phyloP scores from a whole-genome alignment of 1,140 invertebrate species.

The Pseudomyrmex dendroicus region DNA sequence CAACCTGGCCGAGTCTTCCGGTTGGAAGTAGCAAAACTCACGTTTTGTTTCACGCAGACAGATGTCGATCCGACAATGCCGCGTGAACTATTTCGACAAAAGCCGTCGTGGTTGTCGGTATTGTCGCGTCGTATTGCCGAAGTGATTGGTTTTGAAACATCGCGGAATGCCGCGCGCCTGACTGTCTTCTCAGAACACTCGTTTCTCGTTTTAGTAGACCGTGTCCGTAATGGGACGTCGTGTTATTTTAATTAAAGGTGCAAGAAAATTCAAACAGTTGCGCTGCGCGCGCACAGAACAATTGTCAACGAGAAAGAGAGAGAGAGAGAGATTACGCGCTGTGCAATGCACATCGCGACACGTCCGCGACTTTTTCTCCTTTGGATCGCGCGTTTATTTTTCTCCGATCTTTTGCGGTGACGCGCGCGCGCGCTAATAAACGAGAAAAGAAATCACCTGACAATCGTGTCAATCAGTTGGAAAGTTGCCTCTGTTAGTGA shows the following conservation, averaged over 20 bases:
- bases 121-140: background rate
- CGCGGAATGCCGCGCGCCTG: constrained; percentile 1
- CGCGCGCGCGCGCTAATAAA: constrained; percentile 4
- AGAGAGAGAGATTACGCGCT: constrained; percentile 15
- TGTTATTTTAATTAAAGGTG: constrained; percentile 54
- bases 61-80: constrained; percentile 25
- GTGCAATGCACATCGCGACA: constrained; percentile 5
- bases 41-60: constrained; percentile 16
- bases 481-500: background rate
- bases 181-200: background rate
- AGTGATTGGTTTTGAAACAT: background rate
- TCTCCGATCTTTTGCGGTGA: background rate
- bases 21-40: constrained; percentile 59
- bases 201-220: constrained; percentile 43
- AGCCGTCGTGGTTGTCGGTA: constrained; percentile 1
- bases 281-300: constrained; percentile 20
- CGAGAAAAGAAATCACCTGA: constrained; percentile 25
- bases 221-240: background rate
- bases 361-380: constrained; percentile 13
- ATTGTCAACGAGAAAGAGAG: constrained; percentile 57
- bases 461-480: background rate
- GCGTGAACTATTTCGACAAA: constrained; percentile 10
- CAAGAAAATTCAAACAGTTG: constrained; percentile 40
- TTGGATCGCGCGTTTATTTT: constrained; percentile 34
- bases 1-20: constrained; percentile 54